Conservation (phyloP, 2,113 vertebrate genomes). For the Sturnira hondurensis region DNA sequence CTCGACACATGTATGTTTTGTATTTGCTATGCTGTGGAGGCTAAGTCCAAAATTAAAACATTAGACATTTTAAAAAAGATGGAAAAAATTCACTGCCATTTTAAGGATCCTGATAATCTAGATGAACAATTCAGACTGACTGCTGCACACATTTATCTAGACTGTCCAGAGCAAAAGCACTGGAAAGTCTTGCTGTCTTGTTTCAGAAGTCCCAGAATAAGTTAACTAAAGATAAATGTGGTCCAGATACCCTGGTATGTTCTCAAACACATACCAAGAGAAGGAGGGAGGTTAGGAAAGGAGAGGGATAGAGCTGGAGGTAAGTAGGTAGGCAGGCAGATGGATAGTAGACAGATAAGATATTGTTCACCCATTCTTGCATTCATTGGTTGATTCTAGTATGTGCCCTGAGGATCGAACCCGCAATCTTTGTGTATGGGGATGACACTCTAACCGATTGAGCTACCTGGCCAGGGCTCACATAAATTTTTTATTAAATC, state of each 20-base stretch:
- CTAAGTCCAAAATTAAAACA: slow-evolving; percentile 77
- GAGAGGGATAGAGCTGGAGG: no score
- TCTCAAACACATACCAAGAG: neutral
- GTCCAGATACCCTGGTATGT: neutral
- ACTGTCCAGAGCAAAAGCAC: neutral
- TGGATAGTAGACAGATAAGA: no score
- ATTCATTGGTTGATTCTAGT: no score
- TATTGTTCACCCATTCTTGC: no score
- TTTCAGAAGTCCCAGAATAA: neutral
- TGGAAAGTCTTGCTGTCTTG: neutral
- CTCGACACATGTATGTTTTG: slow-evolving; percentile 99
- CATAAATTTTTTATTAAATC: slow-evolving; percentile 2
- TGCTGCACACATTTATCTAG: neutral
- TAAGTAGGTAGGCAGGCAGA: no score
- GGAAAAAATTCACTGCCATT: neutral
- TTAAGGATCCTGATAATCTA: slow-evolving; percentile 2
- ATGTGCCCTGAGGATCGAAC: no score
- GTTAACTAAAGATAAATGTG: neutral
- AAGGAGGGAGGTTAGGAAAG: no score
- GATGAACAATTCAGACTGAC: neutral
- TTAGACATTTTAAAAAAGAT: neutral
- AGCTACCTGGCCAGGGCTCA: neutral
- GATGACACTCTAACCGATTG: no score
- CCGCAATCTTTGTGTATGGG: no score
- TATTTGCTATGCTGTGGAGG: slow-evolving; percentile 99